Evolutionary conservation across 2,113 vertebrate genomes (phyloP).

Genomic region (Vulpes lagopus): DNA sequence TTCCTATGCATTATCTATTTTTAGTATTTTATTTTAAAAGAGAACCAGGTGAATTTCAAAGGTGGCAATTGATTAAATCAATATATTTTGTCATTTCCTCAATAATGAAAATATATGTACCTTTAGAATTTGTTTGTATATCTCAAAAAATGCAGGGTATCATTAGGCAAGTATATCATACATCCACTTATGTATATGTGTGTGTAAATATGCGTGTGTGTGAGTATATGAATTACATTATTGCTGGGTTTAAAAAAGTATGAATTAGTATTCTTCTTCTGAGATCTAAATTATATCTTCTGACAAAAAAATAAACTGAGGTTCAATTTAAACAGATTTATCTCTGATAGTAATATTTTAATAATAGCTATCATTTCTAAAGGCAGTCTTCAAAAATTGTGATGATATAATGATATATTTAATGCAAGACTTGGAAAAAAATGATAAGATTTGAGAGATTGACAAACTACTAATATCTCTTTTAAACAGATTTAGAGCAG

Average conservation of each 20-base stretch:
- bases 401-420: not conserved
- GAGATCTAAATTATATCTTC: not conserved
- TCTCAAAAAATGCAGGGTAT: not conserved
- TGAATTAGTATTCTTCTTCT: not conserved
- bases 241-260: not conserved
- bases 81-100: not conserved
- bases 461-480: not conserved
- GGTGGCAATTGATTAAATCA: not conserved
- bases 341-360: constrained; percentile 3
- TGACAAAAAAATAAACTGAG: not conserved
- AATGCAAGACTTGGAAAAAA: not conserved
- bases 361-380: not conserved
- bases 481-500: not conserved
- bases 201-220: not conserved
- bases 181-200: not conserved
- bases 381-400: not conserved
- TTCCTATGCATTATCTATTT: constrained; percentile 22
- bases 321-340: constrained; percentile 46
- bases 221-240: not conserved
- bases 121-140: not conserved
- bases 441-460: not conserved
- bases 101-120: not conserved
- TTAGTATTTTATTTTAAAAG: constrained; percentile 14
- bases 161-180: not conserved
- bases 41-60: constrained; percentile 19